Evolutionary conservation across 2,888 invertebrate genomes (phyloP).

Genomic region (Apeira syringaria): DNA sequence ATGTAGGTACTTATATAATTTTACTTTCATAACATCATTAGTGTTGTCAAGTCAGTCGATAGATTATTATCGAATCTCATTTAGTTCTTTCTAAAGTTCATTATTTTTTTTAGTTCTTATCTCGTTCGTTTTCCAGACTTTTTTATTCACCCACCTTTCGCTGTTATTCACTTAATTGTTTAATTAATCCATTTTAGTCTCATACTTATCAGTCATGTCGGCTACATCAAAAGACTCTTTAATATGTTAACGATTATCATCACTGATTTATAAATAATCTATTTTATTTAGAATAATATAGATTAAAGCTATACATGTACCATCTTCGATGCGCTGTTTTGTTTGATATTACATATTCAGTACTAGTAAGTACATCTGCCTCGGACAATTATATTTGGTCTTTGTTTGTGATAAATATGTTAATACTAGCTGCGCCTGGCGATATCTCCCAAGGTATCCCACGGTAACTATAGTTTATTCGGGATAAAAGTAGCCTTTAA

Average conservation of each 20-base stretch:
- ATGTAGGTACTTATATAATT: constrained; percentile 11
- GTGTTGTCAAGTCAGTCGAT: constrained; percentile 34
- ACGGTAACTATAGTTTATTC: too few relatives aligned
- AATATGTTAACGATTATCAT: constrained; percentile 37
- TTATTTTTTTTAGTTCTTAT: constrained; percentile 8
- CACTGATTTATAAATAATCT: constrained; percentile 41
- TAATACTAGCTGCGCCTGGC: too few relatives aligned
- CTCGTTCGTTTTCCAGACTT: constrained; percentile 20
- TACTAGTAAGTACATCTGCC: too few relatives aligned
- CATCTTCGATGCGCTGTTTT: constrained; percentile 55
- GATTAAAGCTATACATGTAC: constrained; percentile 53
- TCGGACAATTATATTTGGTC: too few relatives aligned
- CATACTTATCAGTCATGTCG: constrained; percentile 55
- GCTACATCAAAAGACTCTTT: constrained; percentile 43
- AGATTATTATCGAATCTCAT: constrained; percentile 4
- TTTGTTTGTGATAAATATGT: too few relatives aligned
- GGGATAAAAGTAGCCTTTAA: too few relatives aligned
- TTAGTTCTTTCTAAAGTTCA: not conserved
- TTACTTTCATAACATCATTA: constrained; percentile 30
- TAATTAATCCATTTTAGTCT: constrained; percentile 49
- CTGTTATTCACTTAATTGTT: constrained; percentile 31
- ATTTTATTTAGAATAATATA: constrained; percentile 58
- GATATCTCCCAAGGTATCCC: too few relatives aligned
- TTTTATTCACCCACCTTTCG: constrained; percentile 8
- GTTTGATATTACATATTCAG: constrained; percentile 32